Evolutionary conservation across 2,888 invertebrate species (phyloP).

Genomic region (Brenthis ino): DNA sequence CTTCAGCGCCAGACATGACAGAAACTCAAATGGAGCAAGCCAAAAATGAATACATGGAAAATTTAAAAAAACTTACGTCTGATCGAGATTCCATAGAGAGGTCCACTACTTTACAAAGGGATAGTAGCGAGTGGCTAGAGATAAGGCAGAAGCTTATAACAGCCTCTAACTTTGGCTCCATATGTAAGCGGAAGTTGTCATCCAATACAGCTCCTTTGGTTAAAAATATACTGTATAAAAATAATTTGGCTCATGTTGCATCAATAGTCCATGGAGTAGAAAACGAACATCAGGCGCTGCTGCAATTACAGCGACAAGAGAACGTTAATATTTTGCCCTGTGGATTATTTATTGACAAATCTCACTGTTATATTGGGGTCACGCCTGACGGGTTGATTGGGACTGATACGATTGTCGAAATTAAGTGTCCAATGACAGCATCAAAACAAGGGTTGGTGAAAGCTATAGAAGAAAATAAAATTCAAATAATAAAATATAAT

Average conservation of each 20-base stretch:
- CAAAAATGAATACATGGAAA: conserved; percentile 15
- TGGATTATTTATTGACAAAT: conserved; percentile 40
- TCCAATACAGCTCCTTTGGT: conserved; percentile 32
- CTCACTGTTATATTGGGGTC: conserved; percentile 36
- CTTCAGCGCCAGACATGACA: conserved; percentile 18
- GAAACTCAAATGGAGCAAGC: neutral
- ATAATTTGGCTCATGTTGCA: conserved; percentile 35
- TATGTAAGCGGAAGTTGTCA: conserved; percentile 4
- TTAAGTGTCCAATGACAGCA: conserved; percentile 37
- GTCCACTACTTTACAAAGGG: conserved; percentile 32
- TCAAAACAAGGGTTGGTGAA: conserved; percentile 25
- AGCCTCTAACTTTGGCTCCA: conserved; percentile 35
- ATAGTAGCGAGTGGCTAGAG: conserved; percentile 39
- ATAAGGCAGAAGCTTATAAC: conserved; percentile 35
- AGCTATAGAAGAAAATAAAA: conserved; percentile 30
- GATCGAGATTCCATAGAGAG: conserved; percentile 20
- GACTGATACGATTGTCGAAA: conserved; percentile 38
- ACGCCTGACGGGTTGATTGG: conserved; percentile 37
- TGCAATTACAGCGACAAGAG: conserved; percentile 5
- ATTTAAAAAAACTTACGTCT: conserved; percentile 18
- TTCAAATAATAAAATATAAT: conserved; percentile 20
- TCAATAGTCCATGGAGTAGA: conserved; percentile 11
- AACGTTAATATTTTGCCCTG: conserved; percentile 34
- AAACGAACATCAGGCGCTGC: conserved; percentile 15
- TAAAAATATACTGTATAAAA: conserved; percentile 39